These are phyloP conservation scores for Trichechus manatus DNA, from an alignment of 2,113 vertebrate genomes.

Conservation along the genomic window DNA sequence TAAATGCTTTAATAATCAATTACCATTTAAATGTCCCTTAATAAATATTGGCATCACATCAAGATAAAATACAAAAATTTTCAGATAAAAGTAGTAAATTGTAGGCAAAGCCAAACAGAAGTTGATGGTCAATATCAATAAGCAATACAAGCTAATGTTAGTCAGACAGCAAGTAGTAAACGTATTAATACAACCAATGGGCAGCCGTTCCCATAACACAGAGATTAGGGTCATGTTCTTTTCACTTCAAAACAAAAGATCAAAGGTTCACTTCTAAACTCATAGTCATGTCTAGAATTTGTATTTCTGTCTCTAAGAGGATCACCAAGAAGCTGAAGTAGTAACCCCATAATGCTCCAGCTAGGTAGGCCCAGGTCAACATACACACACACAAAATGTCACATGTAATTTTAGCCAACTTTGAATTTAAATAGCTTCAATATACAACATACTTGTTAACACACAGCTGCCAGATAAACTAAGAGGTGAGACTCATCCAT, in stretches of 20 bases:
- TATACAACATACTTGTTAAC: background rate
- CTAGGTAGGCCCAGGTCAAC: background rate
- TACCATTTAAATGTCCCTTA: background rate
- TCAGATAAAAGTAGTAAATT: background rate
- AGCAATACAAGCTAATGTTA: background rate
- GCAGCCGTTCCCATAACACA: background rate
- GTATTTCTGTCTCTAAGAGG: background rate
- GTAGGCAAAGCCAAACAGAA: background rate
- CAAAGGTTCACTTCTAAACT: background rate
- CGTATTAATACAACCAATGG: background rate
- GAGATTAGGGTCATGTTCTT: background rate
- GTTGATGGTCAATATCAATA: background rate
- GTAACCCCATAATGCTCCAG: background rate
- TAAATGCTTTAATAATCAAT: background rate
- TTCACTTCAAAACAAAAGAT: slow-evolving; percentile 12
- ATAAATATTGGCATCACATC: background rate
- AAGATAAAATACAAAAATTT: slow-evolving; percentile 13
- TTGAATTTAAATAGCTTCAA: background rate
- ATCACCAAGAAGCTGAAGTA: background rate
- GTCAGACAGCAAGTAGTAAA: background rate
- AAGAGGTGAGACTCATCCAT: background rate
- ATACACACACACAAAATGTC: background rate
- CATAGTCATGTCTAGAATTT: background rate
- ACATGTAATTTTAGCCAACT: background rate
- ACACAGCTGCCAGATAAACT: background rate